phyloP scores from a whole-genome alignment of 2,113 vertebrate species.

The Dolichallabes microphthalmus region DNA sequence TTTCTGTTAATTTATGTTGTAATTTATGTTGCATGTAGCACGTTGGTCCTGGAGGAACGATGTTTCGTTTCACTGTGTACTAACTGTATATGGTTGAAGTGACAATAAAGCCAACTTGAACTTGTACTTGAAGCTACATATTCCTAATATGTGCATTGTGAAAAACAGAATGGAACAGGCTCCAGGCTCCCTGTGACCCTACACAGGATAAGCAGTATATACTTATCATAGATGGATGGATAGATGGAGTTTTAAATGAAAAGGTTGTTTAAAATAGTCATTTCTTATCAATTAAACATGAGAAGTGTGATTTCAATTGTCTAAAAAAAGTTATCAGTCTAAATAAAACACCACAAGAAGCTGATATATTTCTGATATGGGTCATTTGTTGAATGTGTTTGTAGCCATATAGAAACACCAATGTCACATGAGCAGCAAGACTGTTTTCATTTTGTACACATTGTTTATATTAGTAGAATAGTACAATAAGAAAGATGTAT shows the following conservation, averaged over 20 bases:
- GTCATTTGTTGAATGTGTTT: conserved; percentile 18
- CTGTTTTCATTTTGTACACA: too few species aligned
- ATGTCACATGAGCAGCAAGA: not conserved
- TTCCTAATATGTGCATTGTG: not conserved
- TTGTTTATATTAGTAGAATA: not conserved
- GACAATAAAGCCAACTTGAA: too few species aligned
- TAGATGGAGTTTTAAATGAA: not conserved
- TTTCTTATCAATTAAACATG: not conserved
- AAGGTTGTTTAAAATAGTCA: not conserved
- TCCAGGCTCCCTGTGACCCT: too few species aligned
- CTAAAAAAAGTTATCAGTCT: not conserved
- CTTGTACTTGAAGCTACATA: too few species aligned
- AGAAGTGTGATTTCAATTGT: not conserved
- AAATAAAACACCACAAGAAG: not conserved
- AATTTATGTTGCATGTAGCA: too few species aligned
- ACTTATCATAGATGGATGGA: too few species aligned
- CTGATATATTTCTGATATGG: not conserved
- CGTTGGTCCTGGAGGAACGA: too few species aligned
- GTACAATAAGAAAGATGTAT: not conserved
- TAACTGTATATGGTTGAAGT: too few species aligned
- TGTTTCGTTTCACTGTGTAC: too few species aligned
- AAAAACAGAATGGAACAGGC: not conserved
- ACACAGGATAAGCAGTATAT: too few species aligned
- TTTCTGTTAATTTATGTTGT: too few species aligned
- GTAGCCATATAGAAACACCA: not conserved